These are phyloP conservation scores for Rhinogobio ventralis DNA, from an alignment of 2,797 vertebrate species.

Conservation along the genomic window DNA sequence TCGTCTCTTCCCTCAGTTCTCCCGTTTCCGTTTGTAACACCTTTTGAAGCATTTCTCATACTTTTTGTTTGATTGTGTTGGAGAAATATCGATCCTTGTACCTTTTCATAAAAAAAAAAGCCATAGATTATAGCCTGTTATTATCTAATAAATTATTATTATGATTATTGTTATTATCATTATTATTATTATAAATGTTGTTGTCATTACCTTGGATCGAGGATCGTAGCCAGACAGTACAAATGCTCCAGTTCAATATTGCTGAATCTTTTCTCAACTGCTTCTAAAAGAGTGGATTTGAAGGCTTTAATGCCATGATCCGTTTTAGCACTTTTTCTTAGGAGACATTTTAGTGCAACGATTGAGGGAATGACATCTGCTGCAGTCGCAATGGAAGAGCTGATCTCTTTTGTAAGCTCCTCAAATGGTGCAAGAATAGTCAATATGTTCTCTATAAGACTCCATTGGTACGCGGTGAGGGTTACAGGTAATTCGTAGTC, in stretches of 20 bases:
- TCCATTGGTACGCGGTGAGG: constrained; percentile 5
- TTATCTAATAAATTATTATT: no score
- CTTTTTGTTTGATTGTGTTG: constrained; percentile 29
- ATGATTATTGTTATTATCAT: no score
- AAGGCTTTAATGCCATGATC: neutral
- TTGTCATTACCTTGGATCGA: no score
- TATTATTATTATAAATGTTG: no score
- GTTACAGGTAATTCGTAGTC: neutral
- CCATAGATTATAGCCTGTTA: no score
- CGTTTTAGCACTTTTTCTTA: neutral
- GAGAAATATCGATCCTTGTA: neutral
- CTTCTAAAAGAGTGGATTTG: constrained; percentile 30
- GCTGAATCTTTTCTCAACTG: constrained; percentile 1
- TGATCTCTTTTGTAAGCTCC: neutral
- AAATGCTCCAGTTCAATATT: neutral
- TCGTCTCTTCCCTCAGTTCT: no score
- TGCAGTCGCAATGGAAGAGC: neutral
- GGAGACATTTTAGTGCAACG: constrained; percentile 9
- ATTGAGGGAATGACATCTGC: constrained; percentile 32
- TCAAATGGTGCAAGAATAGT: constrained; percentile 32
- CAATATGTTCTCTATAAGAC: constrained; percentile 3
- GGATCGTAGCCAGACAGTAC: no score
- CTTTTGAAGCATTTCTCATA: constrained; percentile 21
- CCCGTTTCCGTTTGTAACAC: neutral
- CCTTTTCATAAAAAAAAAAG: no score